A percentile compares a stretch with the other conserved stretches of the same genome.
phyloP scores from a whole-genome alignment of 1,140 invertebrate genomes.

The Triops cancriformis region DNA sequence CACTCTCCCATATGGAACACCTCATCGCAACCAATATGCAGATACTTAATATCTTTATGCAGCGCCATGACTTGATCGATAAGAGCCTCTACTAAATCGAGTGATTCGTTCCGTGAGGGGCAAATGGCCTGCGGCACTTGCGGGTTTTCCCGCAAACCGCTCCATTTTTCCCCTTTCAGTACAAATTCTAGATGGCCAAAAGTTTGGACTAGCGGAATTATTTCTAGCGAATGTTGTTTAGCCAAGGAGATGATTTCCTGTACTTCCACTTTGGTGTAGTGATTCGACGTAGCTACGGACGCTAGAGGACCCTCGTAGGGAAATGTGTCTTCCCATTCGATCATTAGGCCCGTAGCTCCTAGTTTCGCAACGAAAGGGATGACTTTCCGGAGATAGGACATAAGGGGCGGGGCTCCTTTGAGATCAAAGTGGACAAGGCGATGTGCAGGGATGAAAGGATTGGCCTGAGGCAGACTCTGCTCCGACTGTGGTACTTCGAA shows the following conservation, averaged over 20 bases:
- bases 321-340: conserved; percentile 51
- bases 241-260: conserved; percentile 38
- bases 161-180: conserved; percentile 45
- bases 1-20: conserved; percentile 69
- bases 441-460: conserved; percentile 22
- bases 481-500: not conserved
- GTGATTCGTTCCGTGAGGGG: conserved; percentile 62
- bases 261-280: conserved; percentile 43
- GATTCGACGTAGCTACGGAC: conserved; percentile 50
- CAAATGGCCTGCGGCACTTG: conserved; percentile 51
- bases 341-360: conserved; percentile 46
- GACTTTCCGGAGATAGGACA: conserved; percentile 60
- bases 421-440: conserved; percentile 63
- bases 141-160: conserved; percentile 46
- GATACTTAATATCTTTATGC: conserved; percentile 41
- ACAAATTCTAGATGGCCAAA: conserved; percentile 53
- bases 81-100: conserved; percentile 63
- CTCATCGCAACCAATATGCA: conserved; percentile 57
- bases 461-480: not conserved
- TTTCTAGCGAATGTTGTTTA: conserved; percentile 38
- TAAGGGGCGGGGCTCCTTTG: conserved; percentile 76
- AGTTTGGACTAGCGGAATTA: conserved; percentile 51
- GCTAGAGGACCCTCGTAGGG: conserved; percentile 40
- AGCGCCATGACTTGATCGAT: conserved; percentile 64
- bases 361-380: conserved; percentile 63